These are phyloP conservation scores for Venusia cambrica DNA, from an alignment of 2,888 invertebrate species.

Conservation along the genomic window DNA sequence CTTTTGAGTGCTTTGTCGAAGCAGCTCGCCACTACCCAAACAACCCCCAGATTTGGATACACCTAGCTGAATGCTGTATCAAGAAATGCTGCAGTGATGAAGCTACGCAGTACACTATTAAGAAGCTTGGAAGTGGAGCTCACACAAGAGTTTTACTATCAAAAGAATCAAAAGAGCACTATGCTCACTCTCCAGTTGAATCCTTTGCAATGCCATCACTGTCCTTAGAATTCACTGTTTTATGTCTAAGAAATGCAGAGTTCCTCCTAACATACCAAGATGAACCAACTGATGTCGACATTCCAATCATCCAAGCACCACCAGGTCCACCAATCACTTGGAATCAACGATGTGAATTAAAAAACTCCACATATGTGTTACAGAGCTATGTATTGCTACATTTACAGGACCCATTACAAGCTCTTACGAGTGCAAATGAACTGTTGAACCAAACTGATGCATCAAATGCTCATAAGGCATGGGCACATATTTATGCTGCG, in stretches of 20 bases:
- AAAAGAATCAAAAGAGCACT: constrained; percentile 64
- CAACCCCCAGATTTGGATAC: constrained; percentile 94
- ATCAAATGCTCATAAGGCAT: constrained; percentile 81
- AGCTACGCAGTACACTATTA: constrained; percentile 63
- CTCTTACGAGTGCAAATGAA: constrained; percentile 88
- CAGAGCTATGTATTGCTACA: constrained; percentile 92
- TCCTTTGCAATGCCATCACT: constrained; percentile 93
- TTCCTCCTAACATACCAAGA: constrained; percentile 84
- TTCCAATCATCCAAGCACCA: constrained; percentile 67
- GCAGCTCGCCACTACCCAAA: constrained; percentile 92
- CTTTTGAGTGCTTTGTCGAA: constrained; percentile 95
- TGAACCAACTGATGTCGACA: constrained; percentile 52
- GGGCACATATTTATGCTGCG: constrained; percentile 94
- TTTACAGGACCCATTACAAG: constrained; percentile 90
- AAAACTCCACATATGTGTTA: constrained; percentile 86
- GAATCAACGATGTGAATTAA: constrained; percentile 81
- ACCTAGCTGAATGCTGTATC: constrained; percentile 96
- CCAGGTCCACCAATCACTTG: constrained; percentile 84
- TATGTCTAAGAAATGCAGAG: constrained; percentile 93
- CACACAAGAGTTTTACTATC: constrained; percentile 64
- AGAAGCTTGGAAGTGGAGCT: constrained; percentile 70
- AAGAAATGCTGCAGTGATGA: constrained; percentile 83
- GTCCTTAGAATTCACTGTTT: constrained; percentile 93
- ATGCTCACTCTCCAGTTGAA: constrained; percentile 76
- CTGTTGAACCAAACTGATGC: constrained; percentile 86